Percentiles rank a stretch among this genome's conserved stretches.
Conservation (phyloP, 2,113 vertebrate genomes). For the Perca fluviatilis region DNA sequence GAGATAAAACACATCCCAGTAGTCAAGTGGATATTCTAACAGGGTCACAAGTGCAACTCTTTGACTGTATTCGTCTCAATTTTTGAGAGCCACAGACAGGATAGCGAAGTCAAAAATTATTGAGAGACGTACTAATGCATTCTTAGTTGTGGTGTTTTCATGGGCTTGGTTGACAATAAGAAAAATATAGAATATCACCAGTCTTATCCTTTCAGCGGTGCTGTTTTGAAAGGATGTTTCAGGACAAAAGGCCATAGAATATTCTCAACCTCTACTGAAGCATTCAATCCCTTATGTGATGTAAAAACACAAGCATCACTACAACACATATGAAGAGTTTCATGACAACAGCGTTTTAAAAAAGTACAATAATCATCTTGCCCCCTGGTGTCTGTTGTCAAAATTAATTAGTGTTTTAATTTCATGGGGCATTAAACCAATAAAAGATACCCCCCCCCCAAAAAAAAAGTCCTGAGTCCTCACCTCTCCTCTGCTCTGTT, state of each 20-base stretch:
- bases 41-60: background rate
- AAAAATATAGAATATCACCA: too few species aligned
- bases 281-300: too few species aligned
- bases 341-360: background rate
- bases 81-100: too few species aligned
- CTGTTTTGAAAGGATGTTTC: background rate
- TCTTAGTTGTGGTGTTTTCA: too few species aligned
- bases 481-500: slow-evolving; percentile 96
- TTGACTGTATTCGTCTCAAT: background rate
- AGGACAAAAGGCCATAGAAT: background rate
- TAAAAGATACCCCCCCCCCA: background rate
- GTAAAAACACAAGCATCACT: background rate
- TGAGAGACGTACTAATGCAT: too few species aligned
- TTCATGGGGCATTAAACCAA: background rate
- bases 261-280: background rate
- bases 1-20: background rate
- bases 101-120: too few species aligned
- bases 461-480: background rate
- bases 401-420: background rate
- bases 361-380: background rate
- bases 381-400: background rate
- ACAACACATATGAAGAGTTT: too few species aligned
- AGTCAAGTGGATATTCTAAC: background rate
- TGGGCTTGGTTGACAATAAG: too few species aligned
- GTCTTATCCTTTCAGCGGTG: too few species aligned